phyloP scores from a whole-genome alignment of 2,113 vertebrate genomes.

The Cyprinus carpio region DNA sequence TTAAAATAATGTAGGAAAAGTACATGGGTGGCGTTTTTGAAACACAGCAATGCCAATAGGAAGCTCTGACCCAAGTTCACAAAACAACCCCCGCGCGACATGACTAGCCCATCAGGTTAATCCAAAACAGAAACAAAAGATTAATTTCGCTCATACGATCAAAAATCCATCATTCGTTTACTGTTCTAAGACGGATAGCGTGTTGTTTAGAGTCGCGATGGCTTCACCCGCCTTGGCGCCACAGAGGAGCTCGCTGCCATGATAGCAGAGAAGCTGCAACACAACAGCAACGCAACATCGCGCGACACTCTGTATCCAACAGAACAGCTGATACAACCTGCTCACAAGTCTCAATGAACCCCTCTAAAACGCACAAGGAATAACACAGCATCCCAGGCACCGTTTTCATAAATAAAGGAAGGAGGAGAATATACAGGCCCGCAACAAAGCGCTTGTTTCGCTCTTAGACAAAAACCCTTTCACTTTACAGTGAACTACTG shows the following conservation, averaged over 20 bases:
- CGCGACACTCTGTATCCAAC: conserved; percentile 38
- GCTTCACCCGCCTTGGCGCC: conserved; percentile 23
- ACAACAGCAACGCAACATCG: conserved; percentile 55
- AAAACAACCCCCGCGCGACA: not conserved
- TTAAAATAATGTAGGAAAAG: conserved; percentile 4
- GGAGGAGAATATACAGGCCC: not conserved
- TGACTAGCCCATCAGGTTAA: not conserved
- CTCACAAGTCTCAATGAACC: conserved; percentile 29
- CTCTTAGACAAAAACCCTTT: conserved; percentile 9
- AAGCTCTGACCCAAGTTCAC: not conserved
- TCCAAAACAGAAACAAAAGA: not conserved
- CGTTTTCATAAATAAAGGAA: not conserved
- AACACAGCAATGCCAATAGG: conserved; percentile 19
- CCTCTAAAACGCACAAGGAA: not conserved
- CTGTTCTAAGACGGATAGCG: not conserved
- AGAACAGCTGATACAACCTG: conserved; percentile 51
- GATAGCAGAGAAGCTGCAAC: conserved; percentile 66
- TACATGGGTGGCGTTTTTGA: conserved; percentile 23
- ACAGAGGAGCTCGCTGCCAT: conserved; percentile 60
- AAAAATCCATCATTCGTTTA: not conserved
- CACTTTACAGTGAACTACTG: conserved; percentile 16
- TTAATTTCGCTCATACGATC: not conserved
- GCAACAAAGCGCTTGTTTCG: conserved; percentile 16
- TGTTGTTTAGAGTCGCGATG: not conserved
- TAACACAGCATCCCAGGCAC: not conserved